Conservation (phyloP, 2,888 invertebrate species). For the Caenorhabditis zanzibari region DNA sequence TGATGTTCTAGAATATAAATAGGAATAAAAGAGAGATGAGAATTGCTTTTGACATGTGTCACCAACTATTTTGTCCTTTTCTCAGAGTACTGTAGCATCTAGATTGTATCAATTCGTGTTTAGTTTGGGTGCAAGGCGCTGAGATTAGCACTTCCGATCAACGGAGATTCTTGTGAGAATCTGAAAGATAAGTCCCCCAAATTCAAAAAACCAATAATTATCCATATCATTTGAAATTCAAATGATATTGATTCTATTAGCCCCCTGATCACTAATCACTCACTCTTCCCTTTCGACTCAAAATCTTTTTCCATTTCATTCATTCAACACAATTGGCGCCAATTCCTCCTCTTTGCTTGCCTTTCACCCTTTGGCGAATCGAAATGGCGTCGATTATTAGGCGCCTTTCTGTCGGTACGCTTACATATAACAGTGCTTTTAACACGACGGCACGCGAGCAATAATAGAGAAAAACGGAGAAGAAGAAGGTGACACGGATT, state of each 20-base stretch:
- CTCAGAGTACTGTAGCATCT: slow-evolving; percentile 16
- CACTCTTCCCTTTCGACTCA: not conserved
- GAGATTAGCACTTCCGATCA: slow-evolving; percentile 6
- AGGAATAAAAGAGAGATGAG: slow-evolving; percentile 4
- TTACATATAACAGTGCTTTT: slow-evolving; percentile 36
- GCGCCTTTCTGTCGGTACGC: slow-evolving; percentile 41
- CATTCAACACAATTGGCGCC: slow-evolving; percentile 45
- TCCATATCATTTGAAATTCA: not conserved
- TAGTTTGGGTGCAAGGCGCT: slow-evolving; percentile 11
- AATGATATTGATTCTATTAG: not conserved
- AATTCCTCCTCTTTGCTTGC: slow-evolving; percentile 23
- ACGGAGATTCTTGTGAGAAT: too few species aligned
- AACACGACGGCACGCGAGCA: slow-evolving; percentile 24
- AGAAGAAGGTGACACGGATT: slow-evolving; percentile 11
- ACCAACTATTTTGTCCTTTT: slow-evolving; percentile 23
- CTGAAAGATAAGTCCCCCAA: too few species aligned
- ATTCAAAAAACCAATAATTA: not conserved
- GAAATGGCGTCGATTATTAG: slow-evolving; percentile 55
- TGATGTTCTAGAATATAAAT: not conserved
- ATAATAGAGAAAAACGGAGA: slow-evolving; percentile 20
- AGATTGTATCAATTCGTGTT: slow-evolving; percentile 23
- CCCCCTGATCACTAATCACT: not conserved
- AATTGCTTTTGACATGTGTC: slow-evolving; percentile 42
- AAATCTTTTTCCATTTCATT: slow-evolving; percentile 17
- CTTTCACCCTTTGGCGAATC: slow-evolving; percentile 26